Conservation (phyloP, 2,797 vertebrate species). For the Xenops minutus region DNA sequence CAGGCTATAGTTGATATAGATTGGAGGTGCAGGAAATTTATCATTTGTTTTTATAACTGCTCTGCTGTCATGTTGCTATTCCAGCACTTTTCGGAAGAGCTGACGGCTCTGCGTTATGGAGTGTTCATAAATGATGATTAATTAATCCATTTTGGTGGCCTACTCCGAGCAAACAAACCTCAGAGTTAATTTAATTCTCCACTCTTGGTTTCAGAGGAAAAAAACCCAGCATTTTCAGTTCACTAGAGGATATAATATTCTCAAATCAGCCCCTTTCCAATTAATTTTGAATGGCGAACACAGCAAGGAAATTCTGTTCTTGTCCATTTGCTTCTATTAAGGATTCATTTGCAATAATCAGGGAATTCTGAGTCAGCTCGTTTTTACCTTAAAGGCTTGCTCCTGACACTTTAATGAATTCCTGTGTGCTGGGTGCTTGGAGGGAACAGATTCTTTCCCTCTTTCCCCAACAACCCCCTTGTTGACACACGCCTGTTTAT, state of each 20-base stretch:
- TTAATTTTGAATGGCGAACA: conserved; percentile 62
- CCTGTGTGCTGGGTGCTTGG: neutral
- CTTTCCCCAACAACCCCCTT: neutral
- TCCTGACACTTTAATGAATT: conserved; percentile 74
- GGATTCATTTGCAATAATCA: conserved; percentile 71
- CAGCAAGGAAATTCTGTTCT: conserved; percentile 47
- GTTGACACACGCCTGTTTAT: conserved; percentile 50
- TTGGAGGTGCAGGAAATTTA: neutral
- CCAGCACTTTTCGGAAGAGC: conserved; percentile 44
- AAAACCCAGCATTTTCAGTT: conserved; percentile 21
- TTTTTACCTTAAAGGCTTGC: conserved; percentile 71
- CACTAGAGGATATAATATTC: conserved; percentile 47
- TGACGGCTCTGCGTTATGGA: conserved; percentile 16
- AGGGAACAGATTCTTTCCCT: conserved; percentile 41
- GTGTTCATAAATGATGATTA: conserved; percentile 64
- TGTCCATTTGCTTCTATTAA: conserved; percentile 70
- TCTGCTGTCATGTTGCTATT: conserved; percentile 42
- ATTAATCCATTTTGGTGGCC: conserved; percentile 63
- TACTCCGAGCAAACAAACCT: conserved; percentile 59
- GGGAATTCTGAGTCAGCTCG: conserved; percentile 73
- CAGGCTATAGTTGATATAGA: neutral
- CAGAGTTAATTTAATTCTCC: conserved; percentile 64
- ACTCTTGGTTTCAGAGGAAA: conserved; percentile 5
- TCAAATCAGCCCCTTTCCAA: conserved; percentile 58
- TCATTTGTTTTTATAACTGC: conserved; percentile 25